A percentile compares a stretch with the other conserved stretches of the same genome.
Conservation (phyloP, 2,888 invertebrate species). For the Temnothorax rugatulus region DNA sequence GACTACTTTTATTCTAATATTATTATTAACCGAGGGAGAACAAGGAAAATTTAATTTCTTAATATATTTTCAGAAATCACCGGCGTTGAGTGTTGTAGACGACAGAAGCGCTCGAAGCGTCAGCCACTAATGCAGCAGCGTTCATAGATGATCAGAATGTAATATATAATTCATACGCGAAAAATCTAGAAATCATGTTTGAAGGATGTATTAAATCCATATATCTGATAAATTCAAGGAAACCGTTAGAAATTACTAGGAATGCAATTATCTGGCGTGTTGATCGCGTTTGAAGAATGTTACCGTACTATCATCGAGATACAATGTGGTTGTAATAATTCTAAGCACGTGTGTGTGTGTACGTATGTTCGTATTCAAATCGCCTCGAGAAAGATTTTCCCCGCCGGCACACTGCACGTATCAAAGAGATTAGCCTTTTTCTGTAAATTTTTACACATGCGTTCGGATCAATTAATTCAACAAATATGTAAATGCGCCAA, state of each 20-base stretch:
- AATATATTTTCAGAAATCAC: constrained; percentile 80
- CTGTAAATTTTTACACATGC: not conserved
- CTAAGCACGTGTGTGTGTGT: constrained; percentile 17
- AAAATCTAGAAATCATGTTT: not conserved
- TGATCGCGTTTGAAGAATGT: constrained; percentile 15
- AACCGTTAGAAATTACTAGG: constrained; percentile 6
- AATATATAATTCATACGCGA: constrained; percentile 9
- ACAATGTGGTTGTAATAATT: constrained; percentile 28
- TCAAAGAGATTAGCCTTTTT: not conserved
- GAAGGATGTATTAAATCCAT: not conserved
- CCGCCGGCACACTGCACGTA: not conserved
- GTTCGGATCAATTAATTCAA: not conserved
- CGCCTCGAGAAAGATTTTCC: constrained; percentile 15
- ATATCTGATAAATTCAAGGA: not conserved
- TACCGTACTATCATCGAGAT: constrained; percentile 20
- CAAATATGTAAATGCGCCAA: not conserved
- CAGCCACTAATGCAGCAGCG: constrained; percentile 75
- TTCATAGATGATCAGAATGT: not conserved
- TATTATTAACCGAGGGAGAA: not conserved
- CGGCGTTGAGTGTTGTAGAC: constrained; percentile 80
- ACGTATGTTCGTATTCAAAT: constrained; percentile 25
- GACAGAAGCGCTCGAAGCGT: constrained; percentile 80
- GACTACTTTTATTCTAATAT: not conserved
- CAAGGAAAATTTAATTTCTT: not conserved
- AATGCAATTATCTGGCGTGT: constrained; percentile 12